Evolutionary conservation across 2,888 invertebrate genomes (phyloP), one percentile per base, ranked within the genome.

Genomic region (Zaprionus obscuricornis): DNA sequence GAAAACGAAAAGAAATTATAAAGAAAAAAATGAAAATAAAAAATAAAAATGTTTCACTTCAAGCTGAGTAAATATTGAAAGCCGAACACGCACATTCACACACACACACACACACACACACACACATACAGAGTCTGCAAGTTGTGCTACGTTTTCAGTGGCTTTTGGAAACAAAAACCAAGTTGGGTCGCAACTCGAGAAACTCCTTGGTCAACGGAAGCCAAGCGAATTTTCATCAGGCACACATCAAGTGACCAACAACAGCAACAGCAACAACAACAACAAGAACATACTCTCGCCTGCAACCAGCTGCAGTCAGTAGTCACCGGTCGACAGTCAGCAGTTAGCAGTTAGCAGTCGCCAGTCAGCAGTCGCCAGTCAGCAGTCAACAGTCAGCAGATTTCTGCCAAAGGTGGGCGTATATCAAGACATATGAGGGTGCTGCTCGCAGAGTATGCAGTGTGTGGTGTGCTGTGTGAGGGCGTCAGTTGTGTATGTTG

Each of bases 11-110:
- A 60, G 66, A 79, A 77, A 85, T 85, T 85, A 78, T 82, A 78
- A 74, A n/a, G n/a, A n/a, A n/a, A n/a, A n/a, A n/a, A n/a, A n/a
- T n/a, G n/a, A n/a, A n/a, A n/a, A n/a, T n/a, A n/a, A n/a, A n/a
- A n/a, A n/a, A n/a, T n/a, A n/a, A 64, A 78, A 78, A 85, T 77
- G 68, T 59, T 82, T 64, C 82, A 77, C 57, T 77, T 82, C 60
- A 57, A 74, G 78, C 72, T 68, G 75, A 57, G 83, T 77, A 82
- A 85, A 78, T 74, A 78, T 78, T 68, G 68, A 58, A 60, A 67
- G 45, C 20, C 50, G 58, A 16, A 57, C 39, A 46, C 37, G 33
- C 24, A 5, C 26, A 49, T 27, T 43, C 22, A 46, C 37, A 33
- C 46, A 20, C 20, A 36, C 16, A 50, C 26, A 51, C 31, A 42